Base-by-base conservation (phyloP, 64 coral and sea anemone genomes). In the Stichodactyla mertensii region DNA sequence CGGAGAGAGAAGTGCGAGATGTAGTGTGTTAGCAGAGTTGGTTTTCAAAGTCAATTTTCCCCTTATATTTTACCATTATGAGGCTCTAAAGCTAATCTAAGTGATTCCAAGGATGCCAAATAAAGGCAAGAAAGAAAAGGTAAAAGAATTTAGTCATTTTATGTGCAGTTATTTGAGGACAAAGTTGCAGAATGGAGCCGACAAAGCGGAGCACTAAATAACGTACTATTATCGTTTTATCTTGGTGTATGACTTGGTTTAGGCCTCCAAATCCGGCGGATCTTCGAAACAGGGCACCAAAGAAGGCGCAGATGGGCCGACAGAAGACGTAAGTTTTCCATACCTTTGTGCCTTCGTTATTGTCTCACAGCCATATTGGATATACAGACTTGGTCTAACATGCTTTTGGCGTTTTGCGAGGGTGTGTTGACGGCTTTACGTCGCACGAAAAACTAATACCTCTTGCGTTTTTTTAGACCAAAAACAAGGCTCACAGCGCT, bases 101-200 rank as follows among this genome's bases (percentile, higher is more conserved):
- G 15, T 81, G 12, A 55, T 52, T 53, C 24, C 78, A 81, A 92
- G 55, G 64, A 96, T 96, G 94, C 94, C 94, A 64, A 96, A 96
- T 89, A 96, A 96, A 89, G 89, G 91, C 69, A 96, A 96, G 64
- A 96, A 96, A 87, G 94, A 96, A 51, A 96, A 96, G 94, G 94
- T 96, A 90, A 61, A 55, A 61, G 69, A 55, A 16, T 64, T 54
- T 15, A 27, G 4, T 4, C 1, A 56, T 77, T 52, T 52, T 81
- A 53, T 81, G 14, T 53, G 36, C 36, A 81, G 36, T 52, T 53
- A 8, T 53, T 18, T 5, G 51, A 2, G 52, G 78, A 52, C 36
- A 16, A 81, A 52, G 53, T 20, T 52, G 51, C 36, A 53, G n/a
- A 28, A 20, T 81, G 4, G 36, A 52, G 26, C 36, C 36, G 19